A percentile compares a stretch with the other conserved stretches of the same genome.
These are phyloP conservation scores for Aromia moschata DNA, from an alignment of 2,888 invertebrate species.

Conservation along the genomic window DNA sequence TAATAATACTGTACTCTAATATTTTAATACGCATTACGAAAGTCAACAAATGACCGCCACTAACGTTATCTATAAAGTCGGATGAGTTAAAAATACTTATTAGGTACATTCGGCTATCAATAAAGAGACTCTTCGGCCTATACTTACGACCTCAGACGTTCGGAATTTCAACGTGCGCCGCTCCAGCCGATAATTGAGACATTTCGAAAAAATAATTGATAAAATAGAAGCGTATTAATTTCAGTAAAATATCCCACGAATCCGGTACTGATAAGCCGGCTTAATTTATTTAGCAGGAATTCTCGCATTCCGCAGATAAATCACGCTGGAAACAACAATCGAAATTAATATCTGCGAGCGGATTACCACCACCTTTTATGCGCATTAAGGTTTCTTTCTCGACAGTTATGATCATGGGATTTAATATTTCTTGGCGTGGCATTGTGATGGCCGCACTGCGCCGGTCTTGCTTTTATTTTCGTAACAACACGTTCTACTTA, in stretches of 20 bases:
- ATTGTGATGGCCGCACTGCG: slow-evolving; percentile 10
- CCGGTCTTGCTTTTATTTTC: background rate
- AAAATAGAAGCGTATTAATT: slow-evolving; percentile 1
- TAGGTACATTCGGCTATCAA: too few species aligned
- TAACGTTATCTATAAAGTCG: too few species aligned
- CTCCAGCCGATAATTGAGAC: slow-evolving; percentile 7
- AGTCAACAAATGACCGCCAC: too few species aligned
- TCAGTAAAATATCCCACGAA: background rate
- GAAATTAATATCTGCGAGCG: slow-evolving; percentile 27
- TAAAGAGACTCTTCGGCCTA: too few species aligned
- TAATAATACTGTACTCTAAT: too few species aligned
- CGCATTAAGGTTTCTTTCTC: slow-evolving; percentile 19
- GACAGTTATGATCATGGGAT: slow-evolving; percentile 21
- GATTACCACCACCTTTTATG: slow-evolving; percentile 22
- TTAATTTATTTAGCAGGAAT: slow-evolving; percentile 21
- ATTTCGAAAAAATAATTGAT: background rate
- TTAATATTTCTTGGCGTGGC: slow-evolving; percentile 11
- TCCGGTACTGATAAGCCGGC: slow-evolving; percentile 6
- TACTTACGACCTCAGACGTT: slow-evolving; percentile 1
- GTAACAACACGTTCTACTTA: background rate
- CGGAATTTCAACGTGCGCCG: slow-evolving; percentile 7
- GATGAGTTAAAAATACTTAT: too few species aligned
- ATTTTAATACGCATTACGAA: too few species aligned
- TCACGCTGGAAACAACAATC: slow-evolving; percentile 24
- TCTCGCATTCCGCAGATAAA: slow-evolving; percentile 24